Evolutionary conservation across 1,140 invertebrate genomes (phyloP).

Genomic region (Geopemphigus sp.): DNA sequence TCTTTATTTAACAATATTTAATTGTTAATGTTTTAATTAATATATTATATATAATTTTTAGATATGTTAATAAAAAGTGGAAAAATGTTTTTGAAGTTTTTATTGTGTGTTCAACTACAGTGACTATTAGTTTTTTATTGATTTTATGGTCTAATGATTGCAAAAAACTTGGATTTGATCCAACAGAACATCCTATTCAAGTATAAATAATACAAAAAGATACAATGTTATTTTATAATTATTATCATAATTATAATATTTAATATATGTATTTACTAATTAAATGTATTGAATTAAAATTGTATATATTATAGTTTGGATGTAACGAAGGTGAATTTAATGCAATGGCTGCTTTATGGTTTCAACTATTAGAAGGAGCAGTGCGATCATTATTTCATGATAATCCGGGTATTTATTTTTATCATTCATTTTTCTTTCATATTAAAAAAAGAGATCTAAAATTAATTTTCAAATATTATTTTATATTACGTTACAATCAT

Average conservation of each 20-base stretch:
- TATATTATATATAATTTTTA: too few species aligned
- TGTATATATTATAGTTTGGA: conserved; percentile 73
- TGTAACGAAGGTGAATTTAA: conserved; percentile 92
- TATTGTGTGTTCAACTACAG: conserved; percentile 77
- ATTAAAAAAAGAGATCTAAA: too few species aligned
- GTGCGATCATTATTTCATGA: conserved; percentile 92
- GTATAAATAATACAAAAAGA: too few species aligned
- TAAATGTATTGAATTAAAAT: too few species aligned
- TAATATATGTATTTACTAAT: too few species aligned
- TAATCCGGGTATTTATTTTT: too few species aligned
- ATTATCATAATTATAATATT: not conserved
- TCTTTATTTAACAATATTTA: too few species aligned
- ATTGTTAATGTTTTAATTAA: too few species aligned
- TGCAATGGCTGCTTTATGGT: conserved; percentile 87
- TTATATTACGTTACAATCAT: too few species aligned
- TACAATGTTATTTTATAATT: too few species aligned
- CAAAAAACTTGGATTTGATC: conserved; percentile 71
- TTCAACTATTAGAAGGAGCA: conserved; percentile 94
- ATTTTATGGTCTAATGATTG: conserved; percentile 89
- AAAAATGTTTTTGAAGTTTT: conserved; percentile 84
- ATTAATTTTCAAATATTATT: too few species aligned
- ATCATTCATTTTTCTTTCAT: too few species aligned
- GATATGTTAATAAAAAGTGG: conserved; percentile 72
- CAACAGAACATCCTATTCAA: conserved; percentile 73
- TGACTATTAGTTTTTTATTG: conserved; percentile 81